Evolutionary conservation across 2,888 invertebrate genomes (phyloP), one percentile per base, ranked within the genome.

Genomic region (Drosophila dives): DNA sequence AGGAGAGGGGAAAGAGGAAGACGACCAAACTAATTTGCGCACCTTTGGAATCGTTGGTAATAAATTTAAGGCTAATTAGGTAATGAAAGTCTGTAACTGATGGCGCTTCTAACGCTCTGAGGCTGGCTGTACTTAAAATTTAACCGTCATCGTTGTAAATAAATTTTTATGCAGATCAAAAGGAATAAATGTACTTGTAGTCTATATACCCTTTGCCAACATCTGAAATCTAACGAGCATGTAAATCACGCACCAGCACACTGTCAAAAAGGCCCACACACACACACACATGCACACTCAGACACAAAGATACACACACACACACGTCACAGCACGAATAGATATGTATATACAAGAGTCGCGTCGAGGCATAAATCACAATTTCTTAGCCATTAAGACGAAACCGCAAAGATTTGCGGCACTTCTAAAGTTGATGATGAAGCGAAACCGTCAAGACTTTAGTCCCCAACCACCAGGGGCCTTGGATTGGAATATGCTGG

Each of bases 341-440:
- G 4, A 29, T 50, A 51, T 36, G 66, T 33, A 51, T 33, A 53
- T 33, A 12, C 61, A 71, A 54, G 62, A 81, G 50, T 75, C 56
- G 62, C 78, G 55, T 78, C 61, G 53, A 75, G 79, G 73, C 80
- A 81, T 81, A 81, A 81, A 81, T 81, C 82, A 81, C 80, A 81
- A 86, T 86, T 89, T 89, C 86, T 86, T 86, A 85, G 88, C 86
- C 90, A 86, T 86, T 86, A 86, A 89, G 90, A 88, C 83, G 79
- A 79, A 77, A 87, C 86, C 86, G 72, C 86, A 89, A 87, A 87
- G 90, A 86, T 86, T 89, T 86, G 86, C 77, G 88, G 79, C 83
- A 87, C 80, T 86, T 72, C 74, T 65, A 79, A 77, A 84, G 69
- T 78, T 70, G 81, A 70, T 81, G 84, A 86, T 86, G 87, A 73